Base-by-base conservation (phyloP, 2,888 invertebrate genomes). In the Drosophila infuscata region DNA sequence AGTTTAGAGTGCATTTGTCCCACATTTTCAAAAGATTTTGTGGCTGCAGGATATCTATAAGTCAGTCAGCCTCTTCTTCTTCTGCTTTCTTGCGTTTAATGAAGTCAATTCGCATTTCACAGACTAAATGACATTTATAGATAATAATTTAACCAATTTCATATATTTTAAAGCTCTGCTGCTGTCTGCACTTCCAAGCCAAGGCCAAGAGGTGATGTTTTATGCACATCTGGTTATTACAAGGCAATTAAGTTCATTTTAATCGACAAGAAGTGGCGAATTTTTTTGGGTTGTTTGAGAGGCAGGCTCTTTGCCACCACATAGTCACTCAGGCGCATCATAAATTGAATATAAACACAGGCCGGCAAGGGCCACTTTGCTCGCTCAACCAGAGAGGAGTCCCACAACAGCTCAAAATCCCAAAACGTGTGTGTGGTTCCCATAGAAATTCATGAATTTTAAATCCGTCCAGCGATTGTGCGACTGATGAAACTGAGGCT, bases 271-370 rank as follows among this genome's bases (percentile, higher is more conserved):
- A 61, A 35, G 49, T 15, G 32, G 33, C n/a, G 30, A 25, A 35
- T 12, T 33, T 20, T 43, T 32, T 35, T 25, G 25, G 58, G 29
- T 29, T 57, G 36, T 43, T n/a, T 9, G 12, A 41, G 35, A 38
- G 35, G 20, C 35, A 74, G 69, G 32, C 58, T 49, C 20, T 36
- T 48, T 36, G 20, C 29, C 11, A 9, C 20, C 3, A 48, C 17
- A 29, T 36, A 32, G 36, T 52, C 58, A 49, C 58, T 67, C 52
- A 46, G 17, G 20, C 32, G 33, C 49, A 8, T 41, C 62, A 69
- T 58, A 88, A 88, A 90, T 89, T 90, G 90, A 83, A 83, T 76
- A 86, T 83, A 88, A 88, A 88, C 87, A 84, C 69, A 76, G 76
- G 29, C 52, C n/a, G 35, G 12, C 49, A 35, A 30, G 25, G 9